phyloP scores from a whole-genome alignment of 2,888 invertebrate species.

The Ochropacha duplaris region DNA sequence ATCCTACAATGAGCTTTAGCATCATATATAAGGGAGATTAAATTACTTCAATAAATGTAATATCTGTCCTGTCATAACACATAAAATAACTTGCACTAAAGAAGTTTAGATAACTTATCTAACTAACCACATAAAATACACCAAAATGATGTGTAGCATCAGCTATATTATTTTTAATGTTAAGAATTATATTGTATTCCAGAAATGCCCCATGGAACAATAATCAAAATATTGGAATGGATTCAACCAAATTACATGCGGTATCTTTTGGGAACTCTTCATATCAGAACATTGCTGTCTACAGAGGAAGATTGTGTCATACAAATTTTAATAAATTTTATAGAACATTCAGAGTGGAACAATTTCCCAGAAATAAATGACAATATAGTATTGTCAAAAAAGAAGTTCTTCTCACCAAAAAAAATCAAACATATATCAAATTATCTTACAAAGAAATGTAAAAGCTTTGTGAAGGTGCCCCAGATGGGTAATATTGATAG shows the following conservation, averaged over 20 bases:
- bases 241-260: constrained; percentile 67
- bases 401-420: constrained; percentile 30
- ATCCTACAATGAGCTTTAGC: no score
- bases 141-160: no score
- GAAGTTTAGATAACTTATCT: no score
- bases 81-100: no score
- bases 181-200: constrained; percentile 30
- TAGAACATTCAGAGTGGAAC: constrained; percentile 48
- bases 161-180: neutral
- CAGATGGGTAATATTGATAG: constrained; percentile 10
- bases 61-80: no score
- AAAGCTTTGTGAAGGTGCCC: constrained; percentile 5
- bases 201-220: constrained; percentile 58
- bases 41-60: no score
- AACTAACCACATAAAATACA: no score
- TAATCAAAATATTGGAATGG: constrained; percentile 54
- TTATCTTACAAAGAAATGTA: constrained; percentile 43
- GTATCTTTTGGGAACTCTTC: constrained; percentile 49
- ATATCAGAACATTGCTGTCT: constrained; percentile 44
- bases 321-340: constrained; percentile 47
- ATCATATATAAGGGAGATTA: no score
- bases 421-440: constrained; percentile 41
- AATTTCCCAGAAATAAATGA: constrained; percentile 30
- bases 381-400: constrained; percentile 33
- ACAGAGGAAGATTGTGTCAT: constrained; percentile 51